phyloP scores from a whole-genome alignment of 2,113 vertebrate genomes.

The Chroicocephalus ridibundus region DNA sequence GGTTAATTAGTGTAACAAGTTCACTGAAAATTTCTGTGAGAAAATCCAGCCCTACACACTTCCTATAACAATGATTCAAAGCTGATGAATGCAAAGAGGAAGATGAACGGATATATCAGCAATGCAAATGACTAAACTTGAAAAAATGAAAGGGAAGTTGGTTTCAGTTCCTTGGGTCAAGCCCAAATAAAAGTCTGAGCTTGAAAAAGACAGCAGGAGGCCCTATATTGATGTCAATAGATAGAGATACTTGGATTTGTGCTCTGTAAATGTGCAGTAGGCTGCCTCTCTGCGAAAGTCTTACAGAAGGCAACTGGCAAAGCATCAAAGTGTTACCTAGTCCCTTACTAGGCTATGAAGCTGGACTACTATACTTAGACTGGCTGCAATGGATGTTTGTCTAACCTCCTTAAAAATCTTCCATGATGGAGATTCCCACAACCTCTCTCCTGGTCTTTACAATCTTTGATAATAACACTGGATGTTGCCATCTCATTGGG shows the following conservation, averaged over 20 bases:
- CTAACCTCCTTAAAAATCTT: neutral
- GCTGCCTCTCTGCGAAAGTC: neutral
- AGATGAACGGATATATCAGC: neutral
- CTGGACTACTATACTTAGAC: neutral
- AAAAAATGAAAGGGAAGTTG: neutral
- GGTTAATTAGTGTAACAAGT: neutral
- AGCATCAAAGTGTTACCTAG: neutral
- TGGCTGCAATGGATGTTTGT: neutral
- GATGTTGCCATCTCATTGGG: neutral
- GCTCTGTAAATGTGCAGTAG: neutral
- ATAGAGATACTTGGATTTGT: neutral
- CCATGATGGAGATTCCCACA: neutral
- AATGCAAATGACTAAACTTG: neutral
- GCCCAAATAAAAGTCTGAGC: neutral
- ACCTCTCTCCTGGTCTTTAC: neutral
- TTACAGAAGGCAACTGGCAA: neutral
- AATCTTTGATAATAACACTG: neutral
- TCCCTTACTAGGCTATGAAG: neutral
- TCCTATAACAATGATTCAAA: neutral
- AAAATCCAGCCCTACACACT: neutral
- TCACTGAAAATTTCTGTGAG: neutral
- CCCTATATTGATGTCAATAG: neutral
- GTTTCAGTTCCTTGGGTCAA: neutral
- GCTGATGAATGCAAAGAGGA: neutral
- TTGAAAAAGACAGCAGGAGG: neutral